A percentile compares a stretch with the other conserved stretches of the same genome.
phyloP scores from a whole-genome alignment of 2,797 vertebrate genomes.

The Parauchenoglanis punctatus region DNA sequence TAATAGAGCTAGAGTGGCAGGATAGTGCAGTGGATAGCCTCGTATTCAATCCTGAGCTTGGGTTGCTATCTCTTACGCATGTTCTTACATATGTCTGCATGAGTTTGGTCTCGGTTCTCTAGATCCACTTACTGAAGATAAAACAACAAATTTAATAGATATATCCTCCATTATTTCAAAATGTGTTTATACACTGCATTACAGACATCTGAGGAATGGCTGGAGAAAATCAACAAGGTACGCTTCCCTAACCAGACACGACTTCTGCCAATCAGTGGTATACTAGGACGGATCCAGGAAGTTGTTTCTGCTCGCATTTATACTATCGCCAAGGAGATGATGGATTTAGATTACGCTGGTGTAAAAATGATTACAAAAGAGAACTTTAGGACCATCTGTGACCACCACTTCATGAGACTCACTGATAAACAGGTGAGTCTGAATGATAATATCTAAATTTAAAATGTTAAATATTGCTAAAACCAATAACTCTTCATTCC shows the following conservation, averaged over 20 bases:
- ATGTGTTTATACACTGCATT: constrained; percentile 15
- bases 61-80: background rate
- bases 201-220: constrained; percentile 70
- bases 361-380: constrained; percentile 63
- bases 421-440: constrained; percentile 74
- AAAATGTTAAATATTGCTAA: background rate
- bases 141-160: background rate
- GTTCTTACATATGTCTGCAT: background rate
- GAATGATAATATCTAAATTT: background rate
- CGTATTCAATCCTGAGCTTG: background rate
- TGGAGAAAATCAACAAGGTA: constrained; percentile 67
- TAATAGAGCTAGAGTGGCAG: background rate
- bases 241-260: constrained; percentile 47
- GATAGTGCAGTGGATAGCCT: background rate
- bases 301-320: constrained; percentile 63
- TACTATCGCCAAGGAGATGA: constrained; percentile 65
- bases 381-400: constrained; percentile 71
- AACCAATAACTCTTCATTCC: background rate
- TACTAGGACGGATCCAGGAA: constrained; percentile 64
- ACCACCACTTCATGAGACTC: constrained; percentile 67
- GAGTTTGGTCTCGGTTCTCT: background rate
- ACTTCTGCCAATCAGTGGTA: constrained; percentile 58
- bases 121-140: background rate
- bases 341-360: constrained; percentile 65
- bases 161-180: background rate